Percentiles rank a stretch among this genome's conserved stretches.
These are phyloP conservation scores for Nemotelus pantherinus DNA, from an alignment of 2,888 invertebrate genomes.

Conservation along the genomic window DNA sequence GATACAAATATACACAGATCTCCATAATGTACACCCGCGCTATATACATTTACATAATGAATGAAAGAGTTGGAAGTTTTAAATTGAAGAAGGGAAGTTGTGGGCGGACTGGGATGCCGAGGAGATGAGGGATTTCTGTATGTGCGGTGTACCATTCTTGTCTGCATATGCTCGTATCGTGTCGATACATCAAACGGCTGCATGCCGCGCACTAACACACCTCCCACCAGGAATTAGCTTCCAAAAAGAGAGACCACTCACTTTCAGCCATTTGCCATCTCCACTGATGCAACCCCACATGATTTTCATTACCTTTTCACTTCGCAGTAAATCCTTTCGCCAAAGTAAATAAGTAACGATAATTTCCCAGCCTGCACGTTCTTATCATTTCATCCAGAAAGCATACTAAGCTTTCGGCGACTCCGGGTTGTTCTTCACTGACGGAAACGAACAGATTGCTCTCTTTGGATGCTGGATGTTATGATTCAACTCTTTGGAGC, in stretches of 20 bases:
- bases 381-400: constrained; percentile 9
- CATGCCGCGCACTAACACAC: constrained; percentile 33
- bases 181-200: constrained; percentile 38
- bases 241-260: constrained; percentile 21
- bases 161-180: constrained; percentile 42
- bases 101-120: constrained; percentile 37
- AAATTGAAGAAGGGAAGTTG: constrained; percentile 44
- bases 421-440: constrained; percentile 17
- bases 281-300: constrained; percentile 4
- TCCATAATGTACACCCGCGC: constrained; percentile 35
- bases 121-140: constrained; percentile 27
- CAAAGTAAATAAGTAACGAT: constrained; percentile 24
- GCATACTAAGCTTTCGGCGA: constrained; percentile 12
- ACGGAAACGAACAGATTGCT: not conserved
- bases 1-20: constrained; percentile 34
- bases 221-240: constrained; percentile 34
- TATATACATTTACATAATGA: constrained; percentile 49
- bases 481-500: constrained; percentile 27
- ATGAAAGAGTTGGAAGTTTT: constrained; percentile 51
- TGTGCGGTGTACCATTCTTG: constrained; percentile 41
- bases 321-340: constrained; percentile 21
- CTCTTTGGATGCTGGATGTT: constrained; percentile 24
- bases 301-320: constrained; percentile 16
- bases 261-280: constrained; percentile 2
- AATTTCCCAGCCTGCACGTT: not conserved